Conservation (phyloP, 1,140 invertebrate genomes). For the Amyelois transitella region DNA sequence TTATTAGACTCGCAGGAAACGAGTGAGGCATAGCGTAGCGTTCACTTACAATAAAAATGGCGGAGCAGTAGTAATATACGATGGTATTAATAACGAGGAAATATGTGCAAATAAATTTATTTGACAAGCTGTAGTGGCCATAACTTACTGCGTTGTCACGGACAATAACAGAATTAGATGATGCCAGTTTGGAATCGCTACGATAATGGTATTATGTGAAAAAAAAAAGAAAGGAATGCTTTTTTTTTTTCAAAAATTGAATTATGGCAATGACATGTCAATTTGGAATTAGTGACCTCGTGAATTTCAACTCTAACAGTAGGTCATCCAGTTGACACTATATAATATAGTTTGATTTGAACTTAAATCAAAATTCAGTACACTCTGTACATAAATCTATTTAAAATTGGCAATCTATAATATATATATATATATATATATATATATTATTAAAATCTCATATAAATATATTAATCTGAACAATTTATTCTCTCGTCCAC, state of each 20-base stretch:
- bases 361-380: too few species aligned
- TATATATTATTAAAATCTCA: too few species aligned
- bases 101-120: conserved; percentile 24
- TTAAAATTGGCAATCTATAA: too few species aligned
- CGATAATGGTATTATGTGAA: neutral
- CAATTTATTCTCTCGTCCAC: too few species aligned
- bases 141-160: conserved; percentile 7
- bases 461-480: too few species aligned
- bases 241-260: neutral
- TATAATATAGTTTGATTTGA: too few species aligned
- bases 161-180: conserved; percentile 1
- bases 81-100: conserved; percentile 16
- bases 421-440: too few species aligned
- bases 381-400: too few species aligned
- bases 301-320: too few species aligned
- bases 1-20: neutral
- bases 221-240: neutral
- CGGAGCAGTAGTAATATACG: conserved; percentile 9
- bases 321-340: too few species aligned
- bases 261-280: too few species aligned
- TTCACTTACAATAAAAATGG: conserved; percentile 16
- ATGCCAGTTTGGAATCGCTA: neutral
- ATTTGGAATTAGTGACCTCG: too few species aligned
- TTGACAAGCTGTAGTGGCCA: conserved; percentile 16
- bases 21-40: neutral